A percentile compares a stretch with the other conserved stretches of the same genome.
phyloP scores from a whole-genome alignment of 2,113 vertebrate species.

The Agelaius tricolor region DNA sequence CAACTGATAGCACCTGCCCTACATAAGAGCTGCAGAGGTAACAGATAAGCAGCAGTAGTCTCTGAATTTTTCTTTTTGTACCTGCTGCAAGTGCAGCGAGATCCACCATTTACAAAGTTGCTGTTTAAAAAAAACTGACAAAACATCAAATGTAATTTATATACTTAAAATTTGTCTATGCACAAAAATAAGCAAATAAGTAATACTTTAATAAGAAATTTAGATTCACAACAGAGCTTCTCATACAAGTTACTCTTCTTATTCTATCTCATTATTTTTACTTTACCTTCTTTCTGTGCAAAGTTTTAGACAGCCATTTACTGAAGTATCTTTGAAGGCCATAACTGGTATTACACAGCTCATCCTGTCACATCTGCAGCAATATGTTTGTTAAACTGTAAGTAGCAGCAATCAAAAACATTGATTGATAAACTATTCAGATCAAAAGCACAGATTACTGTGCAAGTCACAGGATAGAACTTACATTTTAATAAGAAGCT shows the following conservation, averaged over 20 bases:
- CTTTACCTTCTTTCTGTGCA: neutral
- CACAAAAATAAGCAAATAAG: neutral
- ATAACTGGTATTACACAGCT: neutral
- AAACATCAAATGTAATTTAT: neutral
- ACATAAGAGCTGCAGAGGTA: neutral
- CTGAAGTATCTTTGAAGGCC: neutral
- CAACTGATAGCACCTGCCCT: neutral
- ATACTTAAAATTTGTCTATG: neutral
- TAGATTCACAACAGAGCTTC: neutral
- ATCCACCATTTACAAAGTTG: neutral
- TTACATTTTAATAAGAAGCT: neutral
- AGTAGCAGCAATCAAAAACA: neutral
- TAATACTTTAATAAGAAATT: neutral
- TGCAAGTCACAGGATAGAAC: neutral
- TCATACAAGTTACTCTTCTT: neutral
- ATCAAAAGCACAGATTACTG: neutral
- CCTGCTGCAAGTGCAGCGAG: neutral
- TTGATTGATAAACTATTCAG: neutral
- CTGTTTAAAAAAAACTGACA: neutral
- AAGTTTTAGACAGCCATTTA: neutral
- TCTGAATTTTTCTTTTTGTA: neutral
- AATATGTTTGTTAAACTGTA: neutral
- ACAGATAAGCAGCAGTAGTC: neutral
- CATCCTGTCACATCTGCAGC: neutral
- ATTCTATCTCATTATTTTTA: neutral